phyloP scores from a whole-genome alignment of 2,797 vertebrate genomes.

The Mareca penelope region DNA sequence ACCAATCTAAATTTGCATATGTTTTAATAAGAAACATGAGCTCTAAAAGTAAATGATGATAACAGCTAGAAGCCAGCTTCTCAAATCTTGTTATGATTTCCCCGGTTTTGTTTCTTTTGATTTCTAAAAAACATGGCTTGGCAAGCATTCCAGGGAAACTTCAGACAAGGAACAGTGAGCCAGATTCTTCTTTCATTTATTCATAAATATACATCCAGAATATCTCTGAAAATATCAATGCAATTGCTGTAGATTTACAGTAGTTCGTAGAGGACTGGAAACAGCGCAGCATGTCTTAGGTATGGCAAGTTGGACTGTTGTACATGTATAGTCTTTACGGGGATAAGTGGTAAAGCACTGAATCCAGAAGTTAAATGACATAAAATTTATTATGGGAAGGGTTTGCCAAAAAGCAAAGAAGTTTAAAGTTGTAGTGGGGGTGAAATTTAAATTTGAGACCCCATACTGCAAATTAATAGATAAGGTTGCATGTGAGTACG shows the following conservation, averaged over 20 bases:
- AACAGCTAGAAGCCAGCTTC: background rate
- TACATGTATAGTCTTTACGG: background rate
- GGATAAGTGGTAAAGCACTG: background rate
- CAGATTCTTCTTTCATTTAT: background rate
- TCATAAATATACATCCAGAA: background rate
- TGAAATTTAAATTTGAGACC: background rate
- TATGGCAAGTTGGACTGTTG: rapidly evolving
- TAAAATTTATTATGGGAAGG: background rate
- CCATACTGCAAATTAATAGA: background rate
- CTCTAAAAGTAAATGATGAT: background rate
- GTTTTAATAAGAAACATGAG: background rate
- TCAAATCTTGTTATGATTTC: background rate
- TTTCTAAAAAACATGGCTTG: background rate
- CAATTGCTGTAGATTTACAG: background rate
- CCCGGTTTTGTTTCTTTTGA: background rate
- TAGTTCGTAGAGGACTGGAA: background rate
- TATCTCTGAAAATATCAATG: background rate
- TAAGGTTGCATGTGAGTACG: background rate
- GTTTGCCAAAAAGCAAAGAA: background rate
- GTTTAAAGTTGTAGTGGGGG: background rate
- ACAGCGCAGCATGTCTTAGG: rapidly evolving
- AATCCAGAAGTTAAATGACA: background rate
- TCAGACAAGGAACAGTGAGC: background rate
- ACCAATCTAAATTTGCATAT: background rate
- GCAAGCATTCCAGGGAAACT: background rate